Evolutionary conservation across 2,888 invertebrate species (phyloP), one percentile per base, ranked within the genome.

Genomic region (Thumatha senex): DNA sequence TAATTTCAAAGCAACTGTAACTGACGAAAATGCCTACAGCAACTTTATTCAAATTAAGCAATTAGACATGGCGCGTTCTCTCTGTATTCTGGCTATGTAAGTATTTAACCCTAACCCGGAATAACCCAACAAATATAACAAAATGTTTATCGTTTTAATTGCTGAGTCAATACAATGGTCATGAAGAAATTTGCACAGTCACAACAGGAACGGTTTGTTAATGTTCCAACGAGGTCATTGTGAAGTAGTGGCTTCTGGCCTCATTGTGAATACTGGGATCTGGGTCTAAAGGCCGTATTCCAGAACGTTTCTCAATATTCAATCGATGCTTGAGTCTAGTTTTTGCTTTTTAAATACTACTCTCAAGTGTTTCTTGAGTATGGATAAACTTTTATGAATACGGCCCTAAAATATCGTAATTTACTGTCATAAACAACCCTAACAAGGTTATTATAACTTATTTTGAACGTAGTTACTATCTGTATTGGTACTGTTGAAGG

Each of bases 31-130:
- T 67, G 58, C 61, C 63, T 58, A 66, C 61, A 56, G 62, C 67
- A 74, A 71, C 75, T 70, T 74, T 77, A 78, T 78, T 76, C 71
- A 78, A 75, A 78, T 78, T 67, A 70, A 70, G 64, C 77, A 77
- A 77, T 78, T 78, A 78, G 74, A 69, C 56, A 63, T 62, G 49
- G 55, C 56, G 56, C 64, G 63, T 58, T 53, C 63, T 63, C 60
- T 54, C 63, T 61, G 56, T 57, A 65, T 56, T 63, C 33, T 61
- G 57, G 60, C 54, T 65, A 52, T 63, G 60, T 59, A 58, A 54
- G 56, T 54, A 63, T 68, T 66, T 55, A 65, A 65, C 39, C 41
- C 48, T 46, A 48, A 68, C 59, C 50, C 54, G 57, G 51, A 65
- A 68, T 55, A 51, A 56, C 65, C 54, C 62, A 54, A 65, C 56